Conservation (phyloP, 1,140 invertebrate genomes). For the Bathynomus jamesi region DNA sequence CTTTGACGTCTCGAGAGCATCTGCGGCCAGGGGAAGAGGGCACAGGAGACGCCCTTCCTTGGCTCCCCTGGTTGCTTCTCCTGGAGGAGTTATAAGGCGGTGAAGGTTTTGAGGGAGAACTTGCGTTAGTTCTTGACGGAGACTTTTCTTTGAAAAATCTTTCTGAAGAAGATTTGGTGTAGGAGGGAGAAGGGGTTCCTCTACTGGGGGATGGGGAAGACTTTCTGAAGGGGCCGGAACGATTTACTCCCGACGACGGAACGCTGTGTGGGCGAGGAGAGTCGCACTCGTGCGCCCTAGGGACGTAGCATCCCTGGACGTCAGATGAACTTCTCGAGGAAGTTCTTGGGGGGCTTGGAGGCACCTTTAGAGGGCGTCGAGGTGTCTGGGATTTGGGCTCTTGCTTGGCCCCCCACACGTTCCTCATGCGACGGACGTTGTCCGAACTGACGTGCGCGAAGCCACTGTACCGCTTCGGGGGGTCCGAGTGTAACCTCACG, state of each 20-base stretch:
- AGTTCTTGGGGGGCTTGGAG: background rate
- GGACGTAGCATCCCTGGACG: background rate
- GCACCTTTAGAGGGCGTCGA: background rate
- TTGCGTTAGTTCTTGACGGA: background rate
- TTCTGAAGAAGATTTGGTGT: background rate
- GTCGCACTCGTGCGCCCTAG: background rate
- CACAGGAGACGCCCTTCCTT: background rate
- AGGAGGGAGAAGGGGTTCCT: background rate
- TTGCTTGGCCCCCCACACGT: slow-evolving; percentile 25
- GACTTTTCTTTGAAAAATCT: background rate
- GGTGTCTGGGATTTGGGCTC: slow-evolving; percentile 12
- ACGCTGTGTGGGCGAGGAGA: background rate
- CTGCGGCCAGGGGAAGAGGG: background rate
- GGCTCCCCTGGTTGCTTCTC: background rate
- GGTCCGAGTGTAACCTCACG: slow-evolving; percentile 14
- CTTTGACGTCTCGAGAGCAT: background rate
- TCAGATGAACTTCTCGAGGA: background rate
- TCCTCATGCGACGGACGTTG: slow-evolving; percentile 30
- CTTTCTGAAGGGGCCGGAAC: background rate
- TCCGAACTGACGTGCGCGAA: slow-evolving; percentile 25
- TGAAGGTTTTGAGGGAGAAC: background rate
- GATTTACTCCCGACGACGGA: background rate
- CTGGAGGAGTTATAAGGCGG: background rate
- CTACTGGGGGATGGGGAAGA: background rate
- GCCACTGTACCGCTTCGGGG: slow-evolving; percentile 15